Conservation (phyloP, 64 coral and sea anemone genomes). For the Dendronephthya gigantea region DNA sequence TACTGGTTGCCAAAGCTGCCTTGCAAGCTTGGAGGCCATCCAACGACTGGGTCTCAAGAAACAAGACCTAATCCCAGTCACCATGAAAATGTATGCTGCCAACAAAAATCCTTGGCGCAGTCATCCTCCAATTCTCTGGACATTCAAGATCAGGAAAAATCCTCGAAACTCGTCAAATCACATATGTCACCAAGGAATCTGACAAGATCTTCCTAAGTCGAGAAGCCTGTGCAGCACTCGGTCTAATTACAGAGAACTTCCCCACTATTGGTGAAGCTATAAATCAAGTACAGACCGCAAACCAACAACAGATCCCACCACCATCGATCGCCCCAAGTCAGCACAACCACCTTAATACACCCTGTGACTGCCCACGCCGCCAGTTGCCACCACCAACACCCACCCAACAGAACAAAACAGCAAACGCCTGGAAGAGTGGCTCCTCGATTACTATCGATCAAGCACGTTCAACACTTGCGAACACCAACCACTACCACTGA, state of each 20-base stretch:
- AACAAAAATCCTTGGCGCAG: slow-evolving; percentile 32
- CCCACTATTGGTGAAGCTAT: slow-evolving; percentile 16
- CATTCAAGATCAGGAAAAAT: neutral
- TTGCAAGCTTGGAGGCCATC: slow-evolving; percentile 13
- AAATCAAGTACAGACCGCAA: neutral
- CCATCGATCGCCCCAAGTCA: too few species aligned
- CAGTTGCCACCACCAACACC: too few species aligned
- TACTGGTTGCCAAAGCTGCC: slow-evolving; percentile 19
- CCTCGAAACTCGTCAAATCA: slow-evolving; percentile 20
- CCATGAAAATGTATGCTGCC: slow-evolving; percentile 22
- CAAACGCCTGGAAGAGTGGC: slow-evolving; percentile 25
- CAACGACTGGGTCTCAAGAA: neutral
- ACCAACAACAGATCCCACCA: too few species aligned
- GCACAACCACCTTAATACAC: too few species aligned
- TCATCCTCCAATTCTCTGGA: slow-evolving; percentile 29
- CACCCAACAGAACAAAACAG: slow-evolving; percentile 26
- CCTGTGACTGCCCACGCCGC: too few species aligned
- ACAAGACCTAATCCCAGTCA: slow-evolving; percentile 36
- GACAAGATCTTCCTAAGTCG: slow-evolving; percentile 34
- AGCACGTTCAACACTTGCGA: too few species aligned
- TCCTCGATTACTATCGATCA: slow-evolving; percentile 44
- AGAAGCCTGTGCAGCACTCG: slow-evolving; percentile 13
- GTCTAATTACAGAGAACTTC: slow-evolving; percentile 13
- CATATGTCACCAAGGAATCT: slow-evolving; percentile 2
- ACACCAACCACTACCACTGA: slow-evolving; percentile 33